phyloP scores from a whole-genome alignment of 2,113 vertebrate genomes.

The Corythaeola cristata region DNA sequence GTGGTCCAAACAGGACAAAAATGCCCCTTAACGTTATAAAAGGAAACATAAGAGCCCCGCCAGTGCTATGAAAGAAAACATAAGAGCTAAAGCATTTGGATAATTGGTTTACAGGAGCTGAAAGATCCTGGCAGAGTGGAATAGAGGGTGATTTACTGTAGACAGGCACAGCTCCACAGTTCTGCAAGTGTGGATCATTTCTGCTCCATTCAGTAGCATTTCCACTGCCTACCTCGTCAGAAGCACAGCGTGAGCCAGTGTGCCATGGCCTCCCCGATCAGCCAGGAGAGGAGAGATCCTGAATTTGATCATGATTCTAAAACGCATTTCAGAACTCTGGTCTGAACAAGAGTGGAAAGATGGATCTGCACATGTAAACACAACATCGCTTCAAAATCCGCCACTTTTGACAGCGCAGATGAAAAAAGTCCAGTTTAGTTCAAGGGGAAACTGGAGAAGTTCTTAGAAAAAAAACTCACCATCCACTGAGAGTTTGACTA shows the following conservation, averaged over 20 bases:
- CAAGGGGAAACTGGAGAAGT: background rate
- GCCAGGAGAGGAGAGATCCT: background rate
- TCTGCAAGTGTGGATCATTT: background rate
- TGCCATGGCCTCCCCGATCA: background rate
- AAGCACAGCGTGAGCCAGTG: background rate
- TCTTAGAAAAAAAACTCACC: background rate
- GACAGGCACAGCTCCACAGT: background rate
- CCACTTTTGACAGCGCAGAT: accelerated
- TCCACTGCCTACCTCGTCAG: background rate
- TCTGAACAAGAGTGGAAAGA: background rate
- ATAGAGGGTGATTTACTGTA: background rate
- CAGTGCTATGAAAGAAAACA: background rate
- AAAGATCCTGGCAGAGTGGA: background rate
- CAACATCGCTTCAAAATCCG: background rate
- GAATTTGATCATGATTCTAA: background rate
- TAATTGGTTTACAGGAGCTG: background rate
- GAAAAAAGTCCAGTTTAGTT: background rate
- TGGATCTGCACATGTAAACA: background rate
- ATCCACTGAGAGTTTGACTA: background rate
- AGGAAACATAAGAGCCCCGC: background rate
- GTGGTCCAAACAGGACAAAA: background rate
- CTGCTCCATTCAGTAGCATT: background rate
- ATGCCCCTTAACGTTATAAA: background rate
- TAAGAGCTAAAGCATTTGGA: background rate
- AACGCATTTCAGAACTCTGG: background rate